Conservation (phyloP, 2,797 vertebrate genomes). For the Pseudochromis fuscus region DNA sequence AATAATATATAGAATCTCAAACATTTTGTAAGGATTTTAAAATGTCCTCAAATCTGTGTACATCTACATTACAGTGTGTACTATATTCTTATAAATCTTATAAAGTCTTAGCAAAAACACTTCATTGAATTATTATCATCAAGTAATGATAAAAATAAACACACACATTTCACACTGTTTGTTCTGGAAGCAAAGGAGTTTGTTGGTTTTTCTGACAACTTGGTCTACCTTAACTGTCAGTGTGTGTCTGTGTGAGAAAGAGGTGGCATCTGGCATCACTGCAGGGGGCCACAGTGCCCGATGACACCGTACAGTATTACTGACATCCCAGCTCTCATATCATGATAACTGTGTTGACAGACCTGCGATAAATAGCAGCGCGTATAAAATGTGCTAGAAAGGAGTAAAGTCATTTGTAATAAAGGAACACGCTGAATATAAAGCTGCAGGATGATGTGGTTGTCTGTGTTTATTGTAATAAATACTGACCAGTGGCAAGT, state of each 20-base stretch:
- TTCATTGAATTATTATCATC: background rate
- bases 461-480: background rate
- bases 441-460: background rate
- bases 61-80: background rate
- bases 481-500: background rate
- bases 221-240: conserved; percentile 69
- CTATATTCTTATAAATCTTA: no score
- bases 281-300: conserved; percentile 50
- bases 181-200: background rate
- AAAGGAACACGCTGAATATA: background rate
- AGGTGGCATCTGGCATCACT: conserved; percentile 73
- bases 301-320: conserved; percentile 27
- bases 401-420: no score
- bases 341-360: conserved; percentile 1
- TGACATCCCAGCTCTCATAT: conserved; percentile 1
- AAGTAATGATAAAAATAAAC: background rate
- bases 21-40: background rate
- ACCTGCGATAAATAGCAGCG: conserved; percentile 9
- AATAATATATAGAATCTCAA: background rate
- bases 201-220: background rate
- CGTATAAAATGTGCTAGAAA: background rate
- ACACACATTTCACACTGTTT: background rate
- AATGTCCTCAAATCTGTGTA: background rate
- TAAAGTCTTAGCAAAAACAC: background rate
- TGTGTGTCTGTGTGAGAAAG: conserved; percentile 38